Evolutionary conservation across 2,797 vertebrate genomes (phyloP), one percentile per base, ranked within the genome.

Genomic region (Notolepis coatsorum): DNA sequence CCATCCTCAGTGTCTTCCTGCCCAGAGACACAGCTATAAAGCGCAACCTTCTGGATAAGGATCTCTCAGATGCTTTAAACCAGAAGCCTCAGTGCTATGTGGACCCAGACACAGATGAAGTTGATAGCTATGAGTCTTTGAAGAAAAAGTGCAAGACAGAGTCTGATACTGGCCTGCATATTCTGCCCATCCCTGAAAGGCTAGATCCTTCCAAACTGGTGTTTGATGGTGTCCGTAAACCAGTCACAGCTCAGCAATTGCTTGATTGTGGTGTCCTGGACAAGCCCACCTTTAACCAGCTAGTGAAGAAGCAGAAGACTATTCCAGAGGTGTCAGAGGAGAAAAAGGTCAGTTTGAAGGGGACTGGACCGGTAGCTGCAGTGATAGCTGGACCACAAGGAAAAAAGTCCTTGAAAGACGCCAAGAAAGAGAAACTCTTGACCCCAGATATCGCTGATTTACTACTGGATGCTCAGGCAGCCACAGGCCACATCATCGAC

Each of bases 391-490:
- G 90, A 0, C 91, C 92, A 7, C 91, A 88, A 57, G 93, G 93
- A 27, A 94, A 92, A 31, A 92, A 94, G 58, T 91, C 93, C 0
- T 77, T 95, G 39, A 90, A 93, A 1, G 94, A 95, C 67, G 95
- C 93, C 69, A 94, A 93, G 70, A 84, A 92, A 27, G 92, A 93
- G 61, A 90, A 93, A 21, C 58, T 95, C 4, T 82, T 95, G 45
- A 84, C 89, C 18, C 82, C 91, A 2, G 91, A 95, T 53, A 89
- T 90, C 0, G 89, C 92, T 12, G 79, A 93, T 47, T 87, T 92
- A 80, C 91, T 96, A 25, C 79, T 96, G 33, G 94, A 96, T 78
- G 94, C 94, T 46, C 95, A 96, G 71, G 95, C 94, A 61, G 94
- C 95, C 48, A 96, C 94, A 0, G 95, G 95, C 12, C 90, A 93